These are phyloP conservation scores for Heliothis subflexa DNA, from an alignment of 1,140 invertebrate species.

Conservation along the genomic window DNA sequence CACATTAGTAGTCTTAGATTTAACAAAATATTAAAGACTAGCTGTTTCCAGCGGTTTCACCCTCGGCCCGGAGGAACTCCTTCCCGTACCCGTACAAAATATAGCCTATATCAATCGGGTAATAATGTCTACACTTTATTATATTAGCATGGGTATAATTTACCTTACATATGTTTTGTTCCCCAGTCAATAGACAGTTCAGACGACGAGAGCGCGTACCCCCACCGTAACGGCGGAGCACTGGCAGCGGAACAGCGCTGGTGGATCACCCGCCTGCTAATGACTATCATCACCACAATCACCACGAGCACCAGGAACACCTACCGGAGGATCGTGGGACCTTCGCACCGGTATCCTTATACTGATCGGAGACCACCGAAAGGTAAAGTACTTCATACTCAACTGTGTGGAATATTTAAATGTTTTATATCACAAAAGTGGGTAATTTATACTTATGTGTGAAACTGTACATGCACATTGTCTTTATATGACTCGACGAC, in stretches of 20 bases:
- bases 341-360: constrained; percentile 74
- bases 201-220: constrained; percentile 73
- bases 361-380: constrained; percentile 68
- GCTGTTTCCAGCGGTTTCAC: too few species aligned
- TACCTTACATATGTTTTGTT: not conserved
- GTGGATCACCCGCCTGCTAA: constrained; percentile 75
- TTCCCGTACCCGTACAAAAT: too few species aligned
- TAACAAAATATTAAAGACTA: too few species aligned
- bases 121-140: not conserved
- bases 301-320: constrained; percentile 63
- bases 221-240: constrained; percentile 58
- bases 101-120: too few species aligned
- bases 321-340: constrained; percentile 72
- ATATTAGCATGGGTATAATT: not conserved
- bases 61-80: too few species aligned
- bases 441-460: too few species aligned
- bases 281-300: constrained; percentile 66
- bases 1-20: too few species aligned
- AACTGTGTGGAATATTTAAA: too few species aligned
- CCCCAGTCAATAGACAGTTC: constrained; percentile 76
- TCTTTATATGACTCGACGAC: too few species aligned
- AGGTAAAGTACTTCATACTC: constrained; percentile 60
- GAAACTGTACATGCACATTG: too few species aligned
- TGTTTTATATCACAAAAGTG: too few species aligned
- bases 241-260: constrained; percentile 64